Evolutionary conservation across 2,113 vertebrate species (phyloP).

Genomic region (Calonectris borealis): DNA sequence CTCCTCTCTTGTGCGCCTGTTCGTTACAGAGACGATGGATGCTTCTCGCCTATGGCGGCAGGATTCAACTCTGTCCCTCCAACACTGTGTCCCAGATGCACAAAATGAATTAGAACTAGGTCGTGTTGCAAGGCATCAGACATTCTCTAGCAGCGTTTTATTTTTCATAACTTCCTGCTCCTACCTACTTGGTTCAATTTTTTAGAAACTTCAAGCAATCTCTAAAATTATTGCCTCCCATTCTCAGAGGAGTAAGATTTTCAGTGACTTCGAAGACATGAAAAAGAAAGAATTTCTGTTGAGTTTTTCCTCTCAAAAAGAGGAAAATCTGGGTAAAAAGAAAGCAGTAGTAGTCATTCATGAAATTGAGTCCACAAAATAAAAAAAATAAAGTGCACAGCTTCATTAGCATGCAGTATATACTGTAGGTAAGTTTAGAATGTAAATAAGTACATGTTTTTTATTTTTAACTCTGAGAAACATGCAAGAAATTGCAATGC

Average conservation of each 20-base stretch:
- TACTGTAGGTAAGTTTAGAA: background rate
- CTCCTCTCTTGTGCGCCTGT: background rate
- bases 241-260: background rate
- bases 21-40: background rate
- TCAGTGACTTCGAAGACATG: background rate
- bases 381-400: background rate
- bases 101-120: background rate
- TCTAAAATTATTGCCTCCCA: background rate
- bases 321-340: background rate
- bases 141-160: background rate
- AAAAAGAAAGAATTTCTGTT: background rate
- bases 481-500: background rate
- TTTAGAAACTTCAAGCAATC: background rate
- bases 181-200: background rate
- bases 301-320: background rate
- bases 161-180: background rate
- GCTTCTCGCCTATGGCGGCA: background rate
- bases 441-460: background rate
- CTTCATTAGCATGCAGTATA: background rate
- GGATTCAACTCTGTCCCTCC: background rate
- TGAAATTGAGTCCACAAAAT: background rate
- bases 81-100: background rate
- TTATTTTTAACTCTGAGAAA: background rate
- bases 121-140: background rate
- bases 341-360: background rate